Percentiles rank a stretch among this genome's conserved stretches.
phyloP scores from a whole-genome alignment of 2,113 vertebrate species.

The Barnardius zonarius region DNA sequence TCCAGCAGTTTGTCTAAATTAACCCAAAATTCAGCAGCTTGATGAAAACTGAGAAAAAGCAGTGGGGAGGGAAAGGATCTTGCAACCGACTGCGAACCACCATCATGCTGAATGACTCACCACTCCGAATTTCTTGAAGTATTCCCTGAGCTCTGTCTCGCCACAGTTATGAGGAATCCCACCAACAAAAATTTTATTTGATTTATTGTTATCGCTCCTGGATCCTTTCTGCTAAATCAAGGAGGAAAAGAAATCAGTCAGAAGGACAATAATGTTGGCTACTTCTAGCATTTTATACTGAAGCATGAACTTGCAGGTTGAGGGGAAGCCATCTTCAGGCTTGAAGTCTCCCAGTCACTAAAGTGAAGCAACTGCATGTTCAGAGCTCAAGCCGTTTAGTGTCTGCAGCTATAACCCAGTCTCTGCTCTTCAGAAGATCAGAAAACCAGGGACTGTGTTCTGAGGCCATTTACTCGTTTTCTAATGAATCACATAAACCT shows the following conservation, averaged over 20 bases:
- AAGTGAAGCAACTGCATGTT: not conserved
- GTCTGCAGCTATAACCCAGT: not conserved
- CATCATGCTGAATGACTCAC: constrained; percentile 79
- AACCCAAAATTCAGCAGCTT: not conserved
- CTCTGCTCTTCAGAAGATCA: not conserved
- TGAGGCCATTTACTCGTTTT: not conserved
- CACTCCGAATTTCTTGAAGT: constrained; percentile 99
- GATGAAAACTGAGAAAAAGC: not conserved
- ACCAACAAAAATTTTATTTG: constrained; percentile 99
- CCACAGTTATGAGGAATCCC: constrained; percentile 99
- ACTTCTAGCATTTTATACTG: not conserved
- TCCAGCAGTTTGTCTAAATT: constrained; percentile 7
- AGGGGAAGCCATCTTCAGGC: not conserved
- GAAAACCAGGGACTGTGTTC: not conserved
- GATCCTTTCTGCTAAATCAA: constrained; percentile 90
- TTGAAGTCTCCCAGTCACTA: not conserved
- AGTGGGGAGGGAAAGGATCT: not conserved
- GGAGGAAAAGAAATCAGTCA: constrained; percentile 30
- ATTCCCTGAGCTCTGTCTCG: constrained; percentile 99
- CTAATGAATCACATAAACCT: not conserved
- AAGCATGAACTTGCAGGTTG: not conserved
- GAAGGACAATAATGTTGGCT: not conserved
- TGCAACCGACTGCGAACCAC: not conserved
- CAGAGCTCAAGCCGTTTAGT: not conserved
- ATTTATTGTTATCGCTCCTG: constrained; percentile 97